Evolutionary conservation across 2,888 invertebrate genomes (phyloP).

Genomic region (Hypsopygia costalis): DNA sequence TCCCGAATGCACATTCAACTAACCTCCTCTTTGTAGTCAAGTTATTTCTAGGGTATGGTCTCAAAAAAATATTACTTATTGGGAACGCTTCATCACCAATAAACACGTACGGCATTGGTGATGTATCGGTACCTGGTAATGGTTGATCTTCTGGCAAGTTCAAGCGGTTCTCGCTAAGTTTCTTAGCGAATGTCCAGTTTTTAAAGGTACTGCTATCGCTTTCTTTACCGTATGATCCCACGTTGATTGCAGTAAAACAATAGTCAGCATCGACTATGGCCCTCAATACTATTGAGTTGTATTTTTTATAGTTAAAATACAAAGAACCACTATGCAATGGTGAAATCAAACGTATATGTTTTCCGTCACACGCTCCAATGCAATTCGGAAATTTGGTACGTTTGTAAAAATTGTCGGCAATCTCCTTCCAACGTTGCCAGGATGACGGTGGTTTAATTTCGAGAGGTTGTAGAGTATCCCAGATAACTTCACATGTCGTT

Average conservation of each 20-base stretch:
- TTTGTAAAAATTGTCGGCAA: conserved; percentile 8
- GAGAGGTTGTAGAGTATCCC: conserved; percentile 11
- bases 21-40: background rate
- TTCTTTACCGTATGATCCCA: conserved; percentile 13
- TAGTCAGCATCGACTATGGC: conserved; percentile 17
- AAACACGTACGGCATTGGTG: conserved; percentile 11
- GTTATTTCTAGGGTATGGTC: conserved; percentile 8
- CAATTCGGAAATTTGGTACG: conserved; percentile 19
- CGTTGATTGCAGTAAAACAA: conserved; percentile 13
- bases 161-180: conserved; percentile 10
- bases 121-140: conserved; percentile 12
- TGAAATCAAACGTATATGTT: conserved; percentile 19
- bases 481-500: conserved; percentile 11
- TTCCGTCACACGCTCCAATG: conserved; percentile 16
- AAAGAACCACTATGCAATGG: conserved; percentile 17
- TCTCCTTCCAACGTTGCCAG: background rate
- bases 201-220: conserved; percentile 9
- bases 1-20: conserved; percentile 19
- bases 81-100: conserved; percentile 13
- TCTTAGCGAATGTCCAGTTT: background rate
- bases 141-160: conserved; percentile 11
- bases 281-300: conserved; percentile 16
- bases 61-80: conserved; percentile 14
- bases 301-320: conserved; percentile 19
- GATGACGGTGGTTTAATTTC: conserved; percentile 6